Evolutionary conservation across 2,888 invertebrate genomes (phyloP), one percentile per base, ranked within the genome.

Genomic region (Chouioia cunea): DNA sequence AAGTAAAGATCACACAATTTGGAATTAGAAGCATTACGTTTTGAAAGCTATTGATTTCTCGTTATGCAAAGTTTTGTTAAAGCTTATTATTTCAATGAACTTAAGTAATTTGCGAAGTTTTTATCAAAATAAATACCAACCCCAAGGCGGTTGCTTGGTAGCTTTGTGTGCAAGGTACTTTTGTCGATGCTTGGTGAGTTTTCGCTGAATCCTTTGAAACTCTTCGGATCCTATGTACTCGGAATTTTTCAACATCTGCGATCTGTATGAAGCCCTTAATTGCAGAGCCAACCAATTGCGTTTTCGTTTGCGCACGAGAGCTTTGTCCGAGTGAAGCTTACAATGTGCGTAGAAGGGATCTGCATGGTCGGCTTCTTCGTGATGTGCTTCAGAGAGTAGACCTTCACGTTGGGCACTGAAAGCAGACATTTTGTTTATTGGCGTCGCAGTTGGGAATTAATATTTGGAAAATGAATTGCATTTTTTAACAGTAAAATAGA

Each of bases 271-370:
- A 15, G 93, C 93, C 74, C 96, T 89, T 76, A 96, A 88, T 81
- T 96, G 95, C 65, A 97, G 87, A 0, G 96, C 94, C 71, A 97
- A 88, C 90, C 94, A 97, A 83, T 96, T 97, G 4, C 93, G 88
- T 80, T 92, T 91, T 6, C 94, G 89, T 81, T 92, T 90, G 80
- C 93, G 92, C 48, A 96, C 92, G 71, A 94, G 89, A 4, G 93
- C 90, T 85, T 97, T 97, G 82, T 98, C 97, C 0, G 97, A 97
- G 86, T 99, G 98, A 57, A 97, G 89, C 84, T 94, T 95, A 84
- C 98, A 99, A 82, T 98, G 97, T 0, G 97, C 98, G 85, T 96
- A 98, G 85, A 97, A 99, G 0, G 98, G 98, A 87, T 98, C 98
- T 0, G 97, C 97, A 79, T 95, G 95, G 79, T 95, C 95, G 0